A percentile compares a stretch with the other conserved stretches of the same genome.
Conservation (phyloP, 2,113 vertebrate genomes). For the Leucosticte australis region DNA sequence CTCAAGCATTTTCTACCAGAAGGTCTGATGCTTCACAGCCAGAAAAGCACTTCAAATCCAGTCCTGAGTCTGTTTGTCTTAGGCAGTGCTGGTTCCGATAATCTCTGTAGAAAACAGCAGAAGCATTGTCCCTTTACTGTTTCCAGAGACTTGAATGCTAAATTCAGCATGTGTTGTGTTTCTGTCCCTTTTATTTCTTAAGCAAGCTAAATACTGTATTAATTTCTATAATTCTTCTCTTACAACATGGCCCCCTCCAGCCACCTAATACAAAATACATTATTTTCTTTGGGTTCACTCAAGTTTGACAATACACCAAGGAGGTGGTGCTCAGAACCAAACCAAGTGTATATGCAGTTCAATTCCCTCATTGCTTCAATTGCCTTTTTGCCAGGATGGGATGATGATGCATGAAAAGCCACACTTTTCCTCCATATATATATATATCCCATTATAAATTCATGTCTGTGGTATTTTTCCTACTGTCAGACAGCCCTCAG, state of each 20-base stretch:
- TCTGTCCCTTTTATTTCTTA: neutral
- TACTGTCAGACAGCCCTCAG: neutral
- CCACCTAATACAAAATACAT: neutral
- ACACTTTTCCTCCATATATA: neutral
- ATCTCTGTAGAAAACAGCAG: neutral
- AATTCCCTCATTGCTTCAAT: neutral
- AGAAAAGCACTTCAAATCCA: neutral
- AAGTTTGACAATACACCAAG: neutral
- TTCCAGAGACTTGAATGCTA: neutral
- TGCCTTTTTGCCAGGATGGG: neutral
- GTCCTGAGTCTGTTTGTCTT: neutral
- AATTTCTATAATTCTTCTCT: neutral
- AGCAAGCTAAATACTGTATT: neutral
- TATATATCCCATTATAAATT: neutral
- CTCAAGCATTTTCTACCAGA: neutral
- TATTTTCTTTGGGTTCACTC: neutral
- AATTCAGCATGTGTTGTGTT: neutral
- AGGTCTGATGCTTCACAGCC: neutral
- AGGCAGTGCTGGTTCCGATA: neutral
- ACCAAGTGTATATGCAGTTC: neutral
- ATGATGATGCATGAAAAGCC: neutral
- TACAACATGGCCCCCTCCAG: neutral
- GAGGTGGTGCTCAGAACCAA: neutral
- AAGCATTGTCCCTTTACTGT: neutral
- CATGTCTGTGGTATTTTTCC: neutral